Conservation (phyloP, 2,888 invertebrate species). For the Cancer borealis region DNA sequence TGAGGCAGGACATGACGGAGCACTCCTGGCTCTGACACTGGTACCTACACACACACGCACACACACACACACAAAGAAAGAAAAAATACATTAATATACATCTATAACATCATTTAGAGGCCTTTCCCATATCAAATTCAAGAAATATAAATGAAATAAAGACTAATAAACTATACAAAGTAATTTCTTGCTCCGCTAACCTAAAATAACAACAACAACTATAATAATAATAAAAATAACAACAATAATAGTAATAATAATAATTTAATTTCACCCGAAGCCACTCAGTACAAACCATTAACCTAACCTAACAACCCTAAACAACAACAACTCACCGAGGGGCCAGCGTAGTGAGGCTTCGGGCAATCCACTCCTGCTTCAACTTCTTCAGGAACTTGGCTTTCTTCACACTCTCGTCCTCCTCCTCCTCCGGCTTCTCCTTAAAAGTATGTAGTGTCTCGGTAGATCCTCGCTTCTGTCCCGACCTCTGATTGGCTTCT, state of each 20-base stretch:
- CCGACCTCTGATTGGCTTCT: conserved; percentile 48
- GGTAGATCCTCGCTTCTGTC: conserved; percentile 68
- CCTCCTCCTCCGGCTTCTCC: conserved; percentile 72
- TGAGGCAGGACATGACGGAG: conserved; percentile 90
- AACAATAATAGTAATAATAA: too few relatives aligned
- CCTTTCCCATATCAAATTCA: not conserved
- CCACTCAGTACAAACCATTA: too few relatives aligned
- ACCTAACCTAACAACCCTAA: not conserved
- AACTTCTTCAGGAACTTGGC: conserved; percentile 67
- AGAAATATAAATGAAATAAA: not conserved
- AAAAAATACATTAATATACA: too few relatives aligned
- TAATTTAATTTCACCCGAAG: too few relatives aligned
- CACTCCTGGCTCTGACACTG: conserved; percentile 82
- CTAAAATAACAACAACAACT: too few relatives aligned
- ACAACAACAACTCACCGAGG: conserved; percentile 21
- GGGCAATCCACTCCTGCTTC: conserved; percentile 78
- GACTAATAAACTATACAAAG: not conserved
- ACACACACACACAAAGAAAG: not conserved
- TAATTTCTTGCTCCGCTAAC: too few relatives aligned
- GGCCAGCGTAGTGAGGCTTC: conserved; percentile 75
- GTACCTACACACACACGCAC: conserved; percentile 77
- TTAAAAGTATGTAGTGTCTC: conserved; percentile 73
- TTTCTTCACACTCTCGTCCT: conserved; percentile 61
- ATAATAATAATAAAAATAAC: too few relatives aligned
- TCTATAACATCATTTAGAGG: too few relatives aligned